Percentiles rank a stretch among this genome's conserved stretches.
Evolutionary conservation across 2,797 vertebrate genomes (phyloP).

Genomic region (Lerista edwardsae): DNA sequence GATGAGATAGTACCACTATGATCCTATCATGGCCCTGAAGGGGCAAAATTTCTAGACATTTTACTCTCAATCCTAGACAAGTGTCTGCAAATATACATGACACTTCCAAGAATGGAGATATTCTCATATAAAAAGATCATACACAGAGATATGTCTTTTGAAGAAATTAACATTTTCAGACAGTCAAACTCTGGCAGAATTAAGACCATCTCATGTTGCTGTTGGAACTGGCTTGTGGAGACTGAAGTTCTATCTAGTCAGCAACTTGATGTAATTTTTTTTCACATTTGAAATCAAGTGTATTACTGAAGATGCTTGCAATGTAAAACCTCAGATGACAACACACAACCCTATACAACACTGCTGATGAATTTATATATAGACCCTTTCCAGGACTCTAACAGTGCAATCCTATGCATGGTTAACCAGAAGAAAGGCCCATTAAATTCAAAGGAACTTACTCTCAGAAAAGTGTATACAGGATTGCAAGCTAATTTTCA

Average conservation of each 20-base stretch:
- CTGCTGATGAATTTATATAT: no score
- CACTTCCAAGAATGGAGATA: neutral
- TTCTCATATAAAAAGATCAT: neutral
- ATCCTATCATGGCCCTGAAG: conserved; percentile 34
- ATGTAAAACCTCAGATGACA: neutral
- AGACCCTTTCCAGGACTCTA: no score
- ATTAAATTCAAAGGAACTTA: no score
- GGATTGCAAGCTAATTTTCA: no score
- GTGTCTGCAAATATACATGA: neutral
- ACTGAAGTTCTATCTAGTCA: neutral
- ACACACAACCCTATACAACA: neutral
- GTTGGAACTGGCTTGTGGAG: no score
- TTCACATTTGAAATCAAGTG: neutral
- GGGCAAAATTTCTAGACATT: conserved; percentile 36
- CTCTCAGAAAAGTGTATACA: no score
- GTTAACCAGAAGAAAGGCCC: no score
- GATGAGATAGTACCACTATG: conserved; percentile 39
- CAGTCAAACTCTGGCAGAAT: neutral
- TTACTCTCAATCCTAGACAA: neutral
- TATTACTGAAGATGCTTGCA: neutral
- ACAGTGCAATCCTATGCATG: no score
- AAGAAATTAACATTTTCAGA: neutral
- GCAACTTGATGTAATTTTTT: neutral
- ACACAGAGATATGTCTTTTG: no score
- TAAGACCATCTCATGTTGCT: no score